These are phyloP conservation scores for Porites lutea DNA, from an alignment of 64 coral and sea anemone species.

Conservation along the genomic window DNA sequence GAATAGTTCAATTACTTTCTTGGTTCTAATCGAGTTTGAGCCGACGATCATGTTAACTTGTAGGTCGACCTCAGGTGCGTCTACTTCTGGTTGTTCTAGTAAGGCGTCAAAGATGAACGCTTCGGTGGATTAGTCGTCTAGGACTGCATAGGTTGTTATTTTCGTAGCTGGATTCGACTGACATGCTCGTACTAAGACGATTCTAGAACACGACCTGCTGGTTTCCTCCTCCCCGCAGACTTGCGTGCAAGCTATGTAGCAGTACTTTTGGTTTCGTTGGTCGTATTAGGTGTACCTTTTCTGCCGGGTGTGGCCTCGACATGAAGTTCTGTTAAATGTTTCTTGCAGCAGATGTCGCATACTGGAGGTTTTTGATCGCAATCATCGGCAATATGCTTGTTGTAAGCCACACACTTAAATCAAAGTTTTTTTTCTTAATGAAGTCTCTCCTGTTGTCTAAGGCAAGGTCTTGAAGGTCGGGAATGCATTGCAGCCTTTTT, in stretches of 20 bases:
- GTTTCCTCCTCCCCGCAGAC: slow-evolving; percentile 61
- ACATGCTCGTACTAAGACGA: slow-evolving; percentile 51
- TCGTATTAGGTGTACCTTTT: not conserved
- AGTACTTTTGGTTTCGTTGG: not conserved
- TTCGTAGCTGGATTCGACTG: slow-evolving; percentile 47
- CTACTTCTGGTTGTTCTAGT: not conserved
- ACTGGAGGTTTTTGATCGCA: slow-evolving; percentile 42
- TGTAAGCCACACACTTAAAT: slow-evolving; percentile 47
- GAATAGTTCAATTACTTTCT: slow-evolving; percentile 13
- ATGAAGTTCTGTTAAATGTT: slow-evolving; percentile 65
- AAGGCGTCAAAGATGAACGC: slow-evolving; percentile 65
- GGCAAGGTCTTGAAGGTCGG: slow-evolving; percentile 67
- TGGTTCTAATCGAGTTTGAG: too few relatives aligned
- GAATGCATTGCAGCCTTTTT: slow-evolving; percentile 46
- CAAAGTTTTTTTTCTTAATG: slow-evolving; percentile 60
- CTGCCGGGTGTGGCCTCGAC: not conserved
- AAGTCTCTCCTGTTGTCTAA: slow-evolving; percentile 43
- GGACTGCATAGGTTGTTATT: slow-evolving; percentile 60
- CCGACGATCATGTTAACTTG: too few relatives aligned
- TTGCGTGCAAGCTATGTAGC: slow-evolving; percentile 63
- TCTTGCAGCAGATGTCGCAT: slow-evolving; percentile 60
- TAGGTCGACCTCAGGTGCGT: slow-evolving; percentile 41
- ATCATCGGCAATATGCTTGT: slow-evolving; percentile 35
- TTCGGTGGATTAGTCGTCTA: slow-evolving; percentile 77
- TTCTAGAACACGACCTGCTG: slow-evolving; percentile 65